Base-by-base conservation (phyloP, 2,888 invertebrate genomes). In the Apodemia duryi region DNA sequence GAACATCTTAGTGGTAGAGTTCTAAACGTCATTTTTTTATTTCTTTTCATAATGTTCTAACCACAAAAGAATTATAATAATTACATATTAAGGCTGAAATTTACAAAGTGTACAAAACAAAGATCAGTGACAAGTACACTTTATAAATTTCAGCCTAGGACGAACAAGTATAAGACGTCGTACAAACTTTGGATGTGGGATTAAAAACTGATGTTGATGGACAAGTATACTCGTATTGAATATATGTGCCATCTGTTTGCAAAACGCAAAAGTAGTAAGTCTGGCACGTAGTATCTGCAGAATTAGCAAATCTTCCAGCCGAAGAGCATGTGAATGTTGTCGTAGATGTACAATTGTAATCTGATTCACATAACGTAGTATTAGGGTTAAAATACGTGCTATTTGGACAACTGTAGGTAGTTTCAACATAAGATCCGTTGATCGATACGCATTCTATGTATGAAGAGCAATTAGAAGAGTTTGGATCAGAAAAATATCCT, bases 191-290 rank as follows among this genome's bases (percentile, higher is more conserved):
- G n/a, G 79, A 61, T 2, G 68, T 72, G 0, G 91, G 91, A 76
- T 77, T 88, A 69, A 92, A 92, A 2, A 85, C 77, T 1, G 91
- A 89, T 3, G 85, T 84, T 6, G 76, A 71, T 0, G 91, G 89
- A 68, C 92, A 92, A 1, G 85, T 87, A 67, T 91, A 92, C 2
- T 75, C 67, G 62, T 86, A 87, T 67, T 82, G 73, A 1, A 76
- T 43, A 63, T 74, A 86, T 0, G 82, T 78, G 0, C 83, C 85
- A 65, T 80, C 78, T 10, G 69, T 66, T 51, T 77, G 66, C 43
- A 76, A 67, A 1, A 85, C 85, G 70, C 92, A 93, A 46, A 82
- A 78, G 67, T 79, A 86, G 70, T 92, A 93, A 0, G 74, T 77
- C 68, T 85, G 78, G 66, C 92, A 92, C 1, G 83, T 83, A 0